These are phyloP conservation scores for Lamellibrachia luymesi DNA, from an alignment of 1,140 invertebrate species.

Conservation along the genomic window DNA sequence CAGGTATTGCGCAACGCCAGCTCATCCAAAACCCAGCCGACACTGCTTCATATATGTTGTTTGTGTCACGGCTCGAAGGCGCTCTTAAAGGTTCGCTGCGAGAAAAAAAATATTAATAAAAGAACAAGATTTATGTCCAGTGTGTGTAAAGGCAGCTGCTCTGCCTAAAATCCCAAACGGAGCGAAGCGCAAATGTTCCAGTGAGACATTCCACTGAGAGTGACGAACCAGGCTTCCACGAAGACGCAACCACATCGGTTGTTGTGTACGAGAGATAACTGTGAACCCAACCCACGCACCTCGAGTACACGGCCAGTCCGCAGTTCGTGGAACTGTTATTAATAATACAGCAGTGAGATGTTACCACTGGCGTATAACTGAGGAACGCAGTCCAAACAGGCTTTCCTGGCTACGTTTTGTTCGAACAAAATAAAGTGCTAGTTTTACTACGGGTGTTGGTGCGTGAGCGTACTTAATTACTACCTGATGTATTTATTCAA, in stretches of 20 bases:
- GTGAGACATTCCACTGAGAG: background rate
- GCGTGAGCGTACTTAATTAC: background rate
- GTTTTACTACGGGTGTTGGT: background rate
- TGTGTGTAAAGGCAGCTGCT: background rate
- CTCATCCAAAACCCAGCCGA: background rate
- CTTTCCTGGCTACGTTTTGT: background rate
- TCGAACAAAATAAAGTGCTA: too few relatives aligned
- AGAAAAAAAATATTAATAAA: background rate
- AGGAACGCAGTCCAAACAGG: background rate
- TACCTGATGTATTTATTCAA: too few relatives aligned
- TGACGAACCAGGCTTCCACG: background rate
- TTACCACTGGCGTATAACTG: background rate
- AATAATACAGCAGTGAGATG: background rate
- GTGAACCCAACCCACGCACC: background rate
- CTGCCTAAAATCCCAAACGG: background rate
- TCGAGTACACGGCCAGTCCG: background rate
- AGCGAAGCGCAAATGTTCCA: background rate
- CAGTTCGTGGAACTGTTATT: background rate
- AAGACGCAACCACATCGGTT: background rate
- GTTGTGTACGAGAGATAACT: background rate
- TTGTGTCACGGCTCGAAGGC: background rate
- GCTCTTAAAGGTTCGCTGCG: background rate
- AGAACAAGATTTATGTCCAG: background rate
- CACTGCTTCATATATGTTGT: background rate
- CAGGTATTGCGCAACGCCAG: background rate